phyloP scores from a whole-genome alignment of 2,113 vertebrate genomes.

The Calidris pygmaea region DNA sequence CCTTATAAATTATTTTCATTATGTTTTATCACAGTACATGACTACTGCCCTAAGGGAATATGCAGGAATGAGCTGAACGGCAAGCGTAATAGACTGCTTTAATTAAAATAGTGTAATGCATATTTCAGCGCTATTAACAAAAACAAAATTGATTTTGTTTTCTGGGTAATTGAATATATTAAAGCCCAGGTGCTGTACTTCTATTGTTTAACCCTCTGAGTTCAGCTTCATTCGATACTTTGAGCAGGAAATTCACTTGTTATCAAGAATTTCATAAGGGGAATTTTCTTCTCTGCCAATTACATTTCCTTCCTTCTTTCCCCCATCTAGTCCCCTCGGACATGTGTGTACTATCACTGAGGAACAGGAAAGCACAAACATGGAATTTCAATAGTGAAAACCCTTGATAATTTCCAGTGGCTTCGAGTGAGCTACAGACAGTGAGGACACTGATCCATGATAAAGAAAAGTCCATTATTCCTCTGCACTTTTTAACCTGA shows the following conservation, averaged over 20 bases:
- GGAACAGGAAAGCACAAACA: neutral
- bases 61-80: conserved; percentile 69
- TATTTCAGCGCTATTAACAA: conserved; percentile 74
- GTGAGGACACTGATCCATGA: neutral
- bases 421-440: neutral
- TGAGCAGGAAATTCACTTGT: neutral
- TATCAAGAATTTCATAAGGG: neutral
- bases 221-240: neutral
- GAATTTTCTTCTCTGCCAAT: neutral
- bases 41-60: conserved; percentile 70
- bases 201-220: conserved; percentile 58
- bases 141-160: conserved; percentile 78
- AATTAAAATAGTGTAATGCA: conserved; percentile 78
- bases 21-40: conserved; percentile 73
- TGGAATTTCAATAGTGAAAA: conserved; percentile 27
- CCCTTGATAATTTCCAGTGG: neutral
- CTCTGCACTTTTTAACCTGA: conserved; percentile 56
- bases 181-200: conserved; percentile 49
- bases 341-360: neutral
- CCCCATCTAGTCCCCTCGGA: neutral
- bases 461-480: conserved; percentile 13
- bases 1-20: conserved; percentile 77
- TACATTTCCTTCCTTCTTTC: neutral
- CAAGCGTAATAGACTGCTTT: conserved; percentile 72
- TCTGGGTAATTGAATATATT: conserved; percentile 74